Conservation (phyloP, 2,797 vertebrate species). For the Zenarchopterus dispar region DNA sequence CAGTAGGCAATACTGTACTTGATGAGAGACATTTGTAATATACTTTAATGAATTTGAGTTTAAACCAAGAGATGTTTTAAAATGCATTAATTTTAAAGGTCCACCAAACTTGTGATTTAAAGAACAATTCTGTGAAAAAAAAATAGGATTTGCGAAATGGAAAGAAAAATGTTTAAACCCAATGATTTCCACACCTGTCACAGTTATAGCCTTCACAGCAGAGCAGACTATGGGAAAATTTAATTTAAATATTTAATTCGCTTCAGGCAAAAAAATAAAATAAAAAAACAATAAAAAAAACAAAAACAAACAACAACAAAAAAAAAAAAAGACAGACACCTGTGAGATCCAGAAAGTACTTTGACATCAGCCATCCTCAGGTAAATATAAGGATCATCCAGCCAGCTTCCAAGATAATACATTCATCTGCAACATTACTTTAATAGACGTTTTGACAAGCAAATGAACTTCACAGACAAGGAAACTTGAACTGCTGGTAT, state of each 20-base stretch:
- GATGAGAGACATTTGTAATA: too few species aligned
- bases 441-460: background rate
- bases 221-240: background rate
- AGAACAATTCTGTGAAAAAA: background rate
- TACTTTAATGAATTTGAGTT: too few species aligned
- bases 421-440: background rate
- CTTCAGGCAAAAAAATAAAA: background rate
- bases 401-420: background rate
- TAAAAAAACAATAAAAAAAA: conserved; percentile 15
- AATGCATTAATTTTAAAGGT: background rate
- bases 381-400: background rate
- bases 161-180: background rate
- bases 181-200: background rate
- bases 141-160: too few species aligned
- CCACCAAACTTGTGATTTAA: background rate
- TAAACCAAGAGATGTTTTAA: background rate
- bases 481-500: background rate
- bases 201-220: background rate
- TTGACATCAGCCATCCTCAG: background rate
- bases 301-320: background rate
- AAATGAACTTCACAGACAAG: background rate
- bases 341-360: conserved; percentile 4
- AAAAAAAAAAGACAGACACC: conserved; percentile 3
- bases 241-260: conserved; percentile 3
- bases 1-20: too few species aligned